A percentile compares a stretch with the other conserved stretches of the same genome.
Conservation (phyloP, 30 jellyfish, hydroid and myxozoan species). For the Aurelia sp. region DNA sequence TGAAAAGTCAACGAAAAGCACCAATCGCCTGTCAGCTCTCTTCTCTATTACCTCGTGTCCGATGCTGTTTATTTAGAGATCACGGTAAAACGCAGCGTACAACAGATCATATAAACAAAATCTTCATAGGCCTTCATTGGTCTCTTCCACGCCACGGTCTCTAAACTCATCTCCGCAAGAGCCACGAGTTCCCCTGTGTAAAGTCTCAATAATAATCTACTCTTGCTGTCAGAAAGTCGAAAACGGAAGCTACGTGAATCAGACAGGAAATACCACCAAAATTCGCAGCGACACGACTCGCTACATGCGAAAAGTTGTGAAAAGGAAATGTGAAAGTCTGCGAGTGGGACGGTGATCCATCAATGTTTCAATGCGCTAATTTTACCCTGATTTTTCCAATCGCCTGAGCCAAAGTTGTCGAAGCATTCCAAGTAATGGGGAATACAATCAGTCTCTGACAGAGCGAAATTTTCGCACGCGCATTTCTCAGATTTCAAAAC, state of each 20-base stretch:
- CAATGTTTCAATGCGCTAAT: slow-evolving; percentile 46
- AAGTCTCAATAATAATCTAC: slow-evolving; percentile 21
- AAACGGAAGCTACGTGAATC: slow-evolving; percentile 51
- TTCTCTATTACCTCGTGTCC: slow-evolving; percentile 7
- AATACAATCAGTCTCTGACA: too few relatives aligned
- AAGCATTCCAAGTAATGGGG: too few relatives aligned
- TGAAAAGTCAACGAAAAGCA: slow-evolving; percentile 75
- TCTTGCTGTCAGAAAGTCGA: slow-evolving; percentile 32
- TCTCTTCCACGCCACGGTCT: background rate
- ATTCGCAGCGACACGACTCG: slow-evolving; percentile 36
- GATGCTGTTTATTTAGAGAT: slow-evolving; percentile 25
- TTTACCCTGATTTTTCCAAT: slow-evolving; percentile 9
- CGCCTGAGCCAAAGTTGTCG: too few relatives aligned
- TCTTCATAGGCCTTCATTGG: background rate
- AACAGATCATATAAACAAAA: slow-evolving; percentile 10
- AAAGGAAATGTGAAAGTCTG: slow-evolving; percentile 52
- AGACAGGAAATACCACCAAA: slow-evolving; percentile 64
- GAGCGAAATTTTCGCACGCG: too few relatives aligned
- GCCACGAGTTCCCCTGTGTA: slow-evolving; percentile 14
- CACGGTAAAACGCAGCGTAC: slow-evolving; percentile 42
- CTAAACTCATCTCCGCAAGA: slow-evolving; percentile 18
- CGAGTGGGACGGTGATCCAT: slow-evolving; percentile 65
- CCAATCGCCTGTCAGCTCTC: slow-evolving; percentile 18
- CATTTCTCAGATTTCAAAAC: too few relatives aligned
- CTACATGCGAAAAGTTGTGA: slow-evolving; percentile 25